Evolutionary conservation across 2,113 vertebrate species (phyloP).

Genomic region (Gambusia affinis): DNA sequence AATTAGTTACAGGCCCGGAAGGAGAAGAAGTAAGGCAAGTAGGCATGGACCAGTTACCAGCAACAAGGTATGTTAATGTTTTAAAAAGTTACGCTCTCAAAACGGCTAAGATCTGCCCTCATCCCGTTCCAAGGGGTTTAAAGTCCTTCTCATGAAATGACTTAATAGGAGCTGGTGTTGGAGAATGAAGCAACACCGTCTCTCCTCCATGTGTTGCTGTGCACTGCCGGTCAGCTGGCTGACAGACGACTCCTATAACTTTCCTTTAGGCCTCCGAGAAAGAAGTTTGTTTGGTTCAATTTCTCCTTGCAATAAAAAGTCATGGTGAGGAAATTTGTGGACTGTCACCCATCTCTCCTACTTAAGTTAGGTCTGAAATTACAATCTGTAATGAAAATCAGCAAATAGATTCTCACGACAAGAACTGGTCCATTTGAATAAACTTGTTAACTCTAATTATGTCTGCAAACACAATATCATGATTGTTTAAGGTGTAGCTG

Average conservation of each 20-base stretch:
- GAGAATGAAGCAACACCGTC: not conserved
- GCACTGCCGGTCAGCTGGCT: not conserved
- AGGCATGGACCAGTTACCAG: not conserved
- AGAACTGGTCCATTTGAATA: not conserved
- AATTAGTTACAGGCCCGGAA: constrained; percentile 53
- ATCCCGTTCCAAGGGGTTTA: not conserved
- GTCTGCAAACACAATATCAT: too few relatives aligned
- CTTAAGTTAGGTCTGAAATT: not conserved
- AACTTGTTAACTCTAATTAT: not conserved
- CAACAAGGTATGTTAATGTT: not conserved
- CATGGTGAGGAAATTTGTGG: not conserved
- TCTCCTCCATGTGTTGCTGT: not conserved
- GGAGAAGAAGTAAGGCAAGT: constrained; percentile 22
- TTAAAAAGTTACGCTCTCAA: not conserved
- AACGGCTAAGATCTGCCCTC: not conserved
- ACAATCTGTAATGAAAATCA: not conserved
- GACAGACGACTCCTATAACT: not conserved
- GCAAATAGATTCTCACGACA: too few relatives aligned
- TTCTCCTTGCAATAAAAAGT: not conserved
- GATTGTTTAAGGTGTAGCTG: not conserved
- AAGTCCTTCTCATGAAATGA: not conserved
- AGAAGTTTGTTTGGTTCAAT: not conserved
- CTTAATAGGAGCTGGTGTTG: not conserved
- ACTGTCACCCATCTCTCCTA: not conserved
- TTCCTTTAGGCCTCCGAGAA: not conserved